Evolutionary conservation across 2,797 vertebrate genomes (phyloP).

Genomic region (Anguilla obscura): DNA sequence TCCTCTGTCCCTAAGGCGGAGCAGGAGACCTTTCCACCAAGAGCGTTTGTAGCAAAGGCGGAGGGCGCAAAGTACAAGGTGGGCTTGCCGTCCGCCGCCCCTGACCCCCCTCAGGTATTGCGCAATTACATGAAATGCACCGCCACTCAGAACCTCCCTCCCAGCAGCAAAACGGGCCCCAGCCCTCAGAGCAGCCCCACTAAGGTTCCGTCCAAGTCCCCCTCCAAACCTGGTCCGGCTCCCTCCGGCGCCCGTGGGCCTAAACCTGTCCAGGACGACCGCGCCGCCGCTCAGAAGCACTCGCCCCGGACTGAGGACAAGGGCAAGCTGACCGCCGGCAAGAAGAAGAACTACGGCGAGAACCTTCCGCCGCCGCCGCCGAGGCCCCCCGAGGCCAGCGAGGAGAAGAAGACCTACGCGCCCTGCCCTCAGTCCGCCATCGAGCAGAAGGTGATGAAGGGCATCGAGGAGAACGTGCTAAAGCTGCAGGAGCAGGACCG

Average conservation of each 20-base stretch:
- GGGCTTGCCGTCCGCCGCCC: conserved; percentile 69
- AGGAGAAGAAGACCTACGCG: conserved; percentile 58
- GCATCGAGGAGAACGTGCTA: conserved; percentile 92
- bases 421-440: conserved; percentile 81
- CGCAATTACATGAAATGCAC: conserved; percentile 80
- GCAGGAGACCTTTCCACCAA: conserved; percentile 64
- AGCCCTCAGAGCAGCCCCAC: conserved; percentile 84
- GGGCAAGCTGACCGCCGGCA: conserved; percentile 70
- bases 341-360: conserved; percentile 75
- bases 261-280: conserved; percentile 58
- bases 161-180: conserved; percentile 62
- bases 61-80: conserved; percentile 79
- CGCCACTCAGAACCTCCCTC: conserved; percentile 63
- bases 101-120: conserved; percentile 69
- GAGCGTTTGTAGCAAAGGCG: conserved; percentile 71
- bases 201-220: conserved; percentile 85
- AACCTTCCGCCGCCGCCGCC: conserved; percentile 70
- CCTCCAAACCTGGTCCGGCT: conserved; percentile 76
- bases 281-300: conserved; percentile 61
- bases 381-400: conserved; percentile 45
- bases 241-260: conserved; percentile 61
- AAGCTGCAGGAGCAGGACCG: conserved; percentile 89
- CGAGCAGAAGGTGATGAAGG: conserved; percentile 98
- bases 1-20: conserved; percentile 76
- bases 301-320: conserved; percentile 76